phyloP scores from a whole-genome alignment of 2,888 invertebrate species.

The Nomada lathburiana region DNA sequence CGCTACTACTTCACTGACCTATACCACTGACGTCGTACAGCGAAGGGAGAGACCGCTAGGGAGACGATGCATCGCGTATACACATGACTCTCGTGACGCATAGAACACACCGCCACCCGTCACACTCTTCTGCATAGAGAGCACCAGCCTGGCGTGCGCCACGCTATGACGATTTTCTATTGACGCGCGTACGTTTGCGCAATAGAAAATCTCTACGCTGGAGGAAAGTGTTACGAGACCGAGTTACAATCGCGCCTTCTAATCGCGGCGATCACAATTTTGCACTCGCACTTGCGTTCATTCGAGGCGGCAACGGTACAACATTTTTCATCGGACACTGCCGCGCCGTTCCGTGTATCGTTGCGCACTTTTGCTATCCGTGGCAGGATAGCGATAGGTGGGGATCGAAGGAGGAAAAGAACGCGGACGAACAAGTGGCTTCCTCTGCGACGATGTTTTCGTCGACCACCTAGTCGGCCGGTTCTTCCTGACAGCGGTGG shows the following conservation, averaged over 20 bases:
- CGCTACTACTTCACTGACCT: constrained; percentile 82
- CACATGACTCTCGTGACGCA: constrained; percentile 61
- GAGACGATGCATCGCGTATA: constrained; percentile 59
- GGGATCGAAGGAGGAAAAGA: constrained; percentile 1
- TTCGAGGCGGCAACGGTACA: neutral
- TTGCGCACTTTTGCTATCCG: too few relatives aligned
- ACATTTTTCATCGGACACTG: neutral
- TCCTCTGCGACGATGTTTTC: constrained; percentile 18
- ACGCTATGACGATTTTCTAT: constrained; percentile 52
- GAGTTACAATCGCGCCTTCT: neutral
- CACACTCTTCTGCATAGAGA: constrained; percentile 24
- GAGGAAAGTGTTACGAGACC: constrained; percentile 35
- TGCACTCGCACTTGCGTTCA: too few relatives aligned
- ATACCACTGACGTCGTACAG: constrained; percentile 77
- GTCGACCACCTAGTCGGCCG: constrained; percentile 37
- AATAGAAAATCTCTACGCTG: neutral
- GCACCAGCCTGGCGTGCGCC: neutral
- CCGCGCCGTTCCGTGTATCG: neutral
- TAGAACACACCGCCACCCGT: constrained; percentile 19
- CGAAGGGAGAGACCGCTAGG: constrained; percentile 74
- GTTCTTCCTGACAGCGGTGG: constrained; percentile 68
- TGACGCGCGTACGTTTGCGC: constrained; percentile 34
- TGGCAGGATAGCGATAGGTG: neutral
- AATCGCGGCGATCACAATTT: neutral
- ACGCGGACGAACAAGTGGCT: constrained; percentile 53